Base-by-base conservation (phyloP, 2,113 vertebrate genomes). In the Gopherus flavomarginatus region DNA sequence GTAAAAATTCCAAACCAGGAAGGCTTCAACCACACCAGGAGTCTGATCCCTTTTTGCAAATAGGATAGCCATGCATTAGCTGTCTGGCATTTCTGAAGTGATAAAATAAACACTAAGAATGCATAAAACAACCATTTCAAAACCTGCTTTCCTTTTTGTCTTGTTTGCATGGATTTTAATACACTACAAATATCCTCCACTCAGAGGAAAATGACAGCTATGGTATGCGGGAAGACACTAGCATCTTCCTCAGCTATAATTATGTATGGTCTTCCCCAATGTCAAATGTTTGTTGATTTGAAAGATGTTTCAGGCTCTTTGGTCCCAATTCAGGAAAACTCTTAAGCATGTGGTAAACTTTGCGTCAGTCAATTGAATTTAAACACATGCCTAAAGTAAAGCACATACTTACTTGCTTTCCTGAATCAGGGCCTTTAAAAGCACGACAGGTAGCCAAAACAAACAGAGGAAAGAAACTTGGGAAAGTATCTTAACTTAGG, bases 1-100 rank as follows among this genome's bases (percentile, higher is more conserved):
- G 91, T 54, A 95, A 95, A 97, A 92, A 72, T 31, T 80, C 85
- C 57, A 92, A 90, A 83, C 78, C 50, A 86, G 88, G 95, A 86
- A 91, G 10, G 47, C 85, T 93, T 96, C 82, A 65, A 96, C 4
- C 65, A 72, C 16, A 78, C 79, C 83, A 89, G 69, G 83, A 59
- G 6, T 86, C 96, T 72, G 7, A 95, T 94, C 56, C n/a, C 17
- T 84, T 52, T 38, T 83, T 90, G 86, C 90, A 95, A 95, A 95
- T 89, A 90, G 1, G 59, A 69, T 21, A 59, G 38, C 4, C 12
- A 47, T 11, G 50, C 81, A 47, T 86, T 93, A 85, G 80, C 77
- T 91, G 2, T 29, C 84, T 38, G 21, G 35, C 1, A 81, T 94
- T 95, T 94, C 72, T 90, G 79, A 80, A 72, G 13, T 91, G 75